Evolutionary conservation across 2,888 invertebrate genomes (phyloP), one percentile per base, ranked within the genome.

Genomic region (Sinohyriopsis cumingii): DNA sequence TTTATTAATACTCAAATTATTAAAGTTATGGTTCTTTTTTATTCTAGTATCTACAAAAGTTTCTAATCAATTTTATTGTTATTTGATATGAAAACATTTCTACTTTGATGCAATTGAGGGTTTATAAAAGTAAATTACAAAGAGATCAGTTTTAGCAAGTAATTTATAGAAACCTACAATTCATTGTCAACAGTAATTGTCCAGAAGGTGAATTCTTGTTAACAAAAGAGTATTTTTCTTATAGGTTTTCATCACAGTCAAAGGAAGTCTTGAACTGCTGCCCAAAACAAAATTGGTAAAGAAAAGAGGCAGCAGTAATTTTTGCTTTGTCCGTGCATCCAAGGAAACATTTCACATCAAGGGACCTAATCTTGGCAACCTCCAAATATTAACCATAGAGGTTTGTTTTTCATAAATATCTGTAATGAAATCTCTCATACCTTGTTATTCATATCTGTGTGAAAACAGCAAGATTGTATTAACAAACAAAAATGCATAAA

Each of bases 331-430:
- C 25, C 72, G 80, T 55, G 83, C 82, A 9, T 81, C 86, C 15
- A 84, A 77, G 64, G 86, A 87, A 73, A 80, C 76, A 6, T 87
- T 87, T 62, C 83, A 80, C 69, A 65, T 86, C 25, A 84, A 84
- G 70, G 82, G 82, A 22, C 86, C 86, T 55, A 75, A 78, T 33
- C 78, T 87, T 0, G 86, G 86, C 65, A 78, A 84, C 45, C 73
- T 87, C 15, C 73, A 81, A 59, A 76, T 79, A 60, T 68, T 85
- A 7, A 81, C 83, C 1, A 74, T 87, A 53, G 84, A 85, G 79
- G 85, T 87, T 73, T 57, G 65, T 59, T n/a, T 59, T 45, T 45
- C n/a, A 19, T 24, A 24, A 45, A 45, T 7, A 64, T 53, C 55
- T 60, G 6, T 45, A 15, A 60, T 18, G 53, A 65, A 28, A 54